Percentiles rank a stretch among this genome's conserved stretches.
phyloP scores from a whole-genome alignment of 2,113 vertebrate genomes.

The Tupaia tana region DNA sequence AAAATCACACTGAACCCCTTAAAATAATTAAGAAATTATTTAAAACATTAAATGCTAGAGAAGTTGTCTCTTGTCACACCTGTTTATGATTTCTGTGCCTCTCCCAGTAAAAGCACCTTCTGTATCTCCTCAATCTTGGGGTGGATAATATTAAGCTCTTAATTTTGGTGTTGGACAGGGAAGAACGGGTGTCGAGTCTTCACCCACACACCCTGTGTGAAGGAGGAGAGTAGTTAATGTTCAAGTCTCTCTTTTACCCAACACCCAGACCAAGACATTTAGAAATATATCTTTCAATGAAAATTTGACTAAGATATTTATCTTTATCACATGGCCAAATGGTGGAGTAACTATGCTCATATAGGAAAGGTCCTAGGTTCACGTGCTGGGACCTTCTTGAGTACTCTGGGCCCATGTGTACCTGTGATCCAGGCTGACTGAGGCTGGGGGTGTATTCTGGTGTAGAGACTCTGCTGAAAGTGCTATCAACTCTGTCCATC shows the following conservation, averaged over 20 bases:
- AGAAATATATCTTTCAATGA: neutral
- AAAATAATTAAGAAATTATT: no score
- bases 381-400: no score
- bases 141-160: neutral
- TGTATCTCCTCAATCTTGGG: neutral
- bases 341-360: no score
- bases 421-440: no score
- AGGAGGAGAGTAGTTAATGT: neutral
- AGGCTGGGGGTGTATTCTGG: no score
- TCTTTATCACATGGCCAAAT: neutral
- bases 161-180: neutral
- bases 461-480: no score
- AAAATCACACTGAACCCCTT: no score
- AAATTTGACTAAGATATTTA: neutral
- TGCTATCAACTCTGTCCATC: no score
- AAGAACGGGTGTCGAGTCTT: rapidly evolving
- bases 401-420: no score
- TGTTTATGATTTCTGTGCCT: neutral
- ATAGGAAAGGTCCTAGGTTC: no score
- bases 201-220: rapidly evolving
- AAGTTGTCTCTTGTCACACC: neutral
- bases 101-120: neutral
- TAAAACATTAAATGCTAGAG: no score
- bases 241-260: neutral
- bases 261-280: neutral